Conservation (phyloP, 2,113 vertebrate genomes). For the Microtus ochrogaster region DNA sequence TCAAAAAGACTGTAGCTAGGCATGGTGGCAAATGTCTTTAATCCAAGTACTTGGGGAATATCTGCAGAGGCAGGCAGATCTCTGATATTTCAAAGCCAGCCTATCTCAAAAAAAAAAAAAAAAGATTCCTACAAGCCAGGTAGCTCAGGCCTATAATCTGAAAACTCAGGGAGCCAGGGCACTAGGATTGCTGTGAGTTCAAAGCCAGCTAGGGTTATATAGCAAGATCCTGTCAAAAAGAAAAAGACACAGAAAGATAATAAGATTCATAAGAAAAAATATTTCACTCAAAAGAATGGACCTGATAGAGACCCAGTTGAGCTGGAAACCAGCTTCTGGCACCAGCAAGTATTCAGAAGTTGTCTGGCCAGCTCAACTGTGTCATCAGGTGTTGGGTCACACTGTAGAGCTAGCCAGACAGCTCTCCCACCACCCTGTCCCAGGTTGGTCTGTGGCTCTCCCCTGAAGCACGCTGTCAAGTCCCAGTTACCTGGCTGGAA, state of each 20-base stretch:
- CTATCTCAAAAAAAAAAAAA: background rate
- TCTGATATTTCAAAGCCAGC: background rate
- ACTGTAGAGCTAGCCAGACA: background rate
- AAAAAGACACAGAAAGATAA: background rate
- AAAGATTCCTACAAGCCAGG: background rate
- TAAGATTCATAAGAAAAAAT: background rate
- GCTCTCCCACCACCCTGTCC: background rate
- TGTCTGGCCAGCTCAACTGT: background rate
- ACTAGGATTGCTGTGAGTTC: background rate
- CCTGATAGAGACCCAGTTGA: background rate
- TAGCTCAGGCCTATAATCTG: background rate
- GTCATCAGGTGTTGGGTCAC: background rate
- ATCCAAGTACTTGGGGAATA: too few relatives aligned
- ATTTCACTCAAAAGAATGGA: background rate
- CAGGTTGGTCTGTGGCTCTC: background rate
- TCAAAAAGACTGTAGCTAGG: background rate
- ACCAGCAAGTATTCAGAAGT: background rate
- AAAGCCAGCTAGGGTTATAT: background rate
- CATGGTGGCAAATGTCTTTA: background rate
- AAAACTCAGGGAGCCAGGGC: background rate
- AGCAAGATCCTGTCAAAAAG: background rate
- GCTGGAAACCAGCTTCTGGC: background rate
- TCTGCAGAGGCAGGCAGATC: too few relatives aligned
- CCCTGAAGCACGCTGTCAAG: rapidly evolving
- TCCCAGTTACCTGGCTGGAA: conserved; percentile 91